phyloP scores from a whole-genome alignment of 2,888 invertebrate species.

The Amphipoea lucens region DNA sequence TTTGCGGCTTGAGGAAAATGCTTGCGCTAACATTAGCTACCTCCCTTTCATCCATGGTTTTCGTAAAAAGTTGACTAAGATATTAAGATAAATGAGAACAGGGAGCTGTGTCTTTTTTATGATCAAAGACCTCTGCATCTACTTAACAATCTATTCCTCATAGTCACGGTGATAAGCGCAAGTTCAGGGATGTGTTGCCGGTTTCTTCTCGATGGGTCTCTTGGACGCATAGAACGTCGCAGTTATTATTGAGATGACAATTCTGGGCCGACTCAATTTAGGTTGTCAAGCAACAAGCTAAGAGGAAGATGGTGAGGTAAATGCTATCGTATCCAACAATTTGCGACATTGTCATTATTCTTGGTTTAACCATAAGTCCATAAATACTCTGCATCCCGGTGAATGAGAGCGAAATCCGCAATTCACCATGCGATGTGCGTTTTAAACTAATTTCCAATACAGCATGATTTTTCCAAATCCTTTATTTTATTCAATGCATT shows the following conservation, averaged over 20 bases:
- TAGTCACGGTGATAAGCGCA: neutral
- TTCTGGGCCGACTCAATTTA: neutral
- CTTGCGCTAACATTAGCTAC: neutral
- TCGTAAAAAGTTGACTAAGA: neutral
- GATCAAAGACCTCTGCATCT: neutral
- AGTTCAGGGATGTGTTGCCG: neutral
- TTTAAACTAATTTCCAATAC: neutral
- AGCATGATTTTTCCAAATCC: neutral
- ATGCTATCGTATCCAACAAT: too few species aligned
- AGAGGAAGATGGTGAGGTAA: neutral
- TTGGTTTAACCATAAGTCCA: neutral
- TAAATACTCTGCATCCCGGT: neutral
- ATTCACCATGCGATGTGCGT: neutral
- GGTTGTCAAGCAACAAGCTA: neutral
- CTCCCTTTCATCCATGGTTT: neutral
- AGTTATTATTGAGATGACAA: neutral
- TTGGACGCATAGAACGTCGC: neutral
- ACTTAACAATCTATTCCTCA: neutral
- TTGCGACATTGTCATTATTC: neutral
- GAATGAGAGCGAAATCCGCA: neutral
- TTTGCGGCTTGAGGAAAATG: neutral
- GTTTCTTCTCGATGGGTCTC: neutral
- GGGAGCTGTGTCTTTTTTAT: neutral
- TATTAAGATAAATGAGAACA: neutral
- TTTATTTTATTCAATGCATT: neutral